Conservation (phyloP, 2,888 invertebrate genomes). For the Molorchus minor region DNA sequence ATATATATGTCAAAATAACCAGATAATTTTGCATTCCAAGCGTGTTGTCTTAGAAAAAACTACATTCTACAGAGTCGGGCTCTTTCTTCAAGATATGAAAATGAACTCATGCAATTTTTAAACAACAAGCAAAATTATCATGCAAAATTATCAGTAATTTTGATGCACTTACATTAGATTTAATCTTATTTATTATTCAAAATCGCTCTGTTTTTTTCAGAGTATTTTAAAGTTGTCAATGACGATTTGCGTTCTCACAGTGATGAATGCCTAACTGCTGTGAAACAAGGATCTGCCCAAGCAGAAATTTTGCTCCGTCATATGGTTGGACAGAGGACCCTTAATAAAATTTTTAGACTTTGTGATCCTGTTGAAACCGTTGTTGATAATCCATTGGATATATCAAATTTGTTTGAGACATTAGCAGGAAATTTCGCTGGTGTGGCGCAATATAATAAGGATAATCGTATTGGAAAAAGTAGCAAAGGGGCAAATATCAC, state of each 20-base stretch:
- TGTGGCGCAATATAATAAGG: constrained; percentile 94
- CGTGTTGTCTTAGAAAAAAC: no score
- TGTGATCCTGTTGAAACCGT: constrained; percentile 77
- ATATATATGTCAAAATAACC: no score
- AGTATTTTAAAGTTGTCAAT: constrained; percentile 85
- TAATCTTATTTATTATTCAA: constrained; percentile 6
- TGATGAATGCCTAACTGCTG: constrained; percentile 73
- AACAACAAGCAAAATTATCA: no score
- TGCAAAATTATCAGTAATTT: no score
- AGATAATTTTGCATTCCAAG: no score
- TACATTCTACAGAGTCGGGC: no score
- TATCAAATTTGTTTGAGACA: constrained; percentile 83
- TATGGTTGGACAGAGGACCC: constrained; percentile 68
- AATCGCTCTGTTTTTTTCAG: constrained; percentile 60
- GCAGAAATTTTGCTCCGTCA: constrained; percentile 72
- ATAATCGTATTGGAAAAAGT: constrained; percentile 79
- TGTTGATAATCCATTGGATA: constrained; percentile 69
- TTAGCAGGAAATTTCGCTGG: constrained; percentile 84
- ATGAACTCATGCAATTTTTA: no score
- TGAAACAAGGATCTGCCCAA: constrained; percentile 64
- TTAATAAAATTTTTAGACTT: constrained; percentile 80
- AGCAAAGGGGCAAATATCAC: constrained; percentile 73
- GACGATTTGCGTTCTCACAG: constrained; percentile 75
- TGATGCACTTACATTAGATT: no score
- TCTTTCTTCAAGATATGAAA: no score